These are phyloP conservation scores for Leptinotarsa haldemani DNA, from an alignment of 2,888 invertebrate genomes.

Conservation along the genomic window DNA sequence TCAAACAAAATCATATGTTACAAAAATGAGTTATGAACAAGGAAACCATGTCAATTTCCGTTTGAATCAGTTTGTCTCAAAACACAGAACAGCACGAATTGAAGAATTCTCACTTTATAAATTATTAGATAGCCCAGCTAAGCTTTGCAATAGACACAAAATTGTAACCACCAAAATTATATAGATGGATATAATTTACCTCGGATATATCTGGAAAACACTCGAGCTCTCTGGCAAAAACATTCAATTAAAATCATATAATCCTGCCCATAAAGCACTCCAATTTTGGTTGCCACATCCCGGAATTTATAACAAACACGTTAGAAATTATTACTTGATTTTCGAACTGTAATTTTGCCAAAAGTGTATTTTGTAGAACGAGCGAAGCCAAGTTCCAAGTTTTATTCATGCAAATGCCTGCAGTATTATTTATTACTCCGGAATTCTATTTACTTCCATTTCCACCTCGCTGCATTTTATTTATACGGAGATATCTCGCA, in stretches of 20 bases:
- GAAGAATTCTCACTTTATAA: too few species aligned
- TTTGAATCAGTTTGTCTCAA: too few species aligned
- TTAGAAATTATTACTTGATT: slow-evolving; percentile 48
- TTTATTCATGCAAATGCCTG: slow-evolving; percentile 42
- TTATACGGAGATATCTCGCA: slow-evolving; percentile 17
- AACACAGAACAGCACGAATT: too few species aligned
- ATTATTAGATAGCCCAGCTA: neutral
- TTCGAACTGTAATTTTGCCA: slow-evolving; percentile 48
- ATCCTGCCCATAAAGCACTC: slow-evolving; percentile 28
- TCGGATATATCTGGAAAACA: neutral
- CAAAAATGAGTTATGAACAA: too few species aligned
- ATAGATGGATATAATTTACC: neutral
- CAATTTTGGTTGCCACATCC: slow-evolving; percentile 30
- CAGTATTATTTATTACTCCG: slow-evolving; percentile 42
- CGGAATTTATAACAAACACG: slow-evolving; percentile 46
- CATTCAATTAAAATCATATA: slow-evolving; percentile 34
- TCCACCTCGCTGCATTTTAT: slow-evolving; percentile 42
- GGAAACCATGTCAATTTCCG: too few species aligned
- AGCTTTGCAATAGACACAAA: neutral
- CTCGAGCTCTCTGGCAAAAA: slow-evolving; percentile 28
- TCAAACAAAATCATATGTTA: too few species aligned
- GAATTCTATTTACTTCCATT: slow-evolving; percentile 44
- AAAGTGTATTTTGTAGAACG: slow-evolving; percentile 38
- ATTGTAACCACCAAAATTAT: neutral
- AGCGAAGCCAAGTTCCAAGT: slow-evolving; percentile 42